Evolutionary conservation across 2,888 invertebrate genomes (phyloP).

Genomic region (Sturmia bella): DNA sequence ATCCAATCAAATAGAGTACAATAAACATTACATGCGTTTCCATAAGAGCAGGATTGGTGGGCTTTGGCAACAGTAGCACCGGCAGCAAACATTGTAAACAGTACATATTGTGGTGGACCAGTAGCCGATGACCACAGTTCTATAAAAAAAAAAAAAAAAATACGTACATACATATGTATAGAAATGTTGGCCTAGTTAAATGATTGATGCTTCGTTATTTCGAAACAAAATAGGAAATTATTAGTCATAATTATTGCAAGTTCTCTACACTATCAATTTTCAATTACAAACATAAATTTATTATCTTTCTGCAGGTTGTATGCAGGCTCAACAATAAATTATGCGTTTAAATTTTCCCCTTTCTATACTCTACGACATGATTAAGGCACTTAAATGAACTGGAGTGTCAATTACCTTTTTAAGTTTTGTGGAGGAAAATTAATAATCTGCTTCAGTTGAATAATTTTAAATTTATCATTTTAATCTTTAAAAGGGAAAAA

Average conservation of each 20-base stretch:
- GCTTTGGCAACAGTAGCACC: slow-evolving; percentile 97
- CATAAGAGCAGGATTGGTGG: slow-evolving; percentile 96
- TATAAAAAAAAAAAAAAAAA: not conserved
- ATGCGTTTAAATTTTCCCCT: too few relatives aligned
- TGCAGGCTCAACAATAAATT: too few relatives aligned
- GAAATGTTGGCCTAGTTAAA: not conserved
- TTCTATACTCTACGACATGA: too few relatives aligned
- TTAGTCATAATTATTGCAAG: not conserved
- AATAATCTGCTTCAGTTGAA: not conserved
- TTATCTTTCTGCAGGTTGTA: too few relatives aligned
- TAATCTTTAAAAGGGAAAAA: slow-evolving; percentile 19
- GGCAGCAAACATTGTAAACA: slow-evolving; percentile 99
- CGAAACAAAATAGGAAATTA: not conserved
- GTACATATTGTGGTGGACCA: slow-evolving; percentile 86
- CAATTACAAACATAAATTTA: not conserved
- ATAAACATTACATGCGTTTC: slow-evolving; percentile 99
- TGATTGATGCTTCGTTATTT: not conserved
- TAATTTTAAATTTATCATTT: slow-evolving; percentile 20
- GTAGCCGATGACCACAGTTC: not conserved
- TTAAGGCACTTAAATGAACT: too few relatives aligned
- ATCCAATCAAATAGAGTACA: slow-evolving; percentile 96
- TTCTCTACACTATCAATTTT: not conserved
- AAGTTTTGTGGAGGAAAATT: not conserved
- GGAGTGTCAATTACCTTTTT: too few relatives aligned
- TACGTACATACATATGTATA: not conserved